A percentile compares a stretch with the other conserved stretches of the same genome.
These are phyloP conservation scores for Calameuta filiformis DNA, from an alignment of 2,888 invertebrate genomes.

Conservation along the genomic window DNA sequence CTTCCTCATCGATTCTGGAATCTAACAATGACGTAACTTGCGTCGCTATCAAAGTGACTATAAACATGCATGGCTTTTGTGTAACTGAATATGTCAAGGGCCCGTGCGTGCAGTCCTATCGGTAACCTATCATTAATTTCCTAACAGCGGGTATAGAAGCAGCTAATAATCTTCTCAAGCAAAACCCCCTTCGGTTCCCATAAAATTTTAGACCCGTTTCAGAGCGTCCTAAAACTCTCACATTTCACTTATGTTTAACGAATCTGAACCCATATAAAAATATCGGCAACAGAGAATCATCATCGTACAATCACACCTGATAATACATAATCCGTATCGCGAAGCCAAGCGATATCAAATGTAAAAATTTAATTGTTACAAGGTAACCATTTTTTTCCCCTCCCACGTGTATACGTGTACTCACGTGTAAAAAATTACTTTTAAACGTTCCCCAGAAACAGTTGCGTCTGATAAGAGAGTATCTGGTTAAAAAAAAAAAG, in stretches of 20 bases:
- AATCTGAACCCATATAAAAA: background rate
- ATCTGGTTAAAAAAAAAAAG: background rate
- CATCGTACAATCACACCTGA: background rate
- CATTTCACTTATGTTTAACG: background rate
- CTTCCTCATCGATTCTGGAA: slow-evolving; percentile 9
- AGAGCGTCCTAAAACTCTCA: background rate
- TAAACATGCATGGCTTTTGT: slow-evolving; percentile 29
- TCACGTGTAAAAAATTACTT: background rate
- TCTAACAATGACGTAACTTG: slow-evolving; percentile 43
- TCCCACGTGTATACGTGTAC: background rate
- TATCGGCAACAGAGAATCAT: background rate
- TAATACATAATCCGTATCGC: background rate
- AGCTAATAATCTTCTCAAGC: background rate
- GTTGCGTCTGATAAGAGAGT: background rate
- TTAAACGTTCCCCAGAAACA: background rate
- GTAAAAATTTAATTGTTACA: background rate
- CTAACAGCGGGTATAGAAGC: background rate
- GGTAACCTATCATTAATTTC: background rate
- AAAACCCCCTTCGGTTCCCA: background rate
- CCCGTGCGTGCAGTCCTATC: slow-evolving; percentile 27
- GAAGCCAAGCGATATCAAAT: background rate
- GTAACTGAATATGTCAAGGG: slow-evolving; percentile 61
- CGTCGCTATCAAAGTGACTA: slow-evolving; percentile 44
- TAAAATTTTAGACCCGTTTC: background rate
- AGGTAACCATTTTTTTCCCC: background rate